Evolutionary conservation across 1,140 invertebrate genomes (phyloP), one percentile per base, ranked within the genome.

Genomic region (Macrobrachium nipponense): DNA sequence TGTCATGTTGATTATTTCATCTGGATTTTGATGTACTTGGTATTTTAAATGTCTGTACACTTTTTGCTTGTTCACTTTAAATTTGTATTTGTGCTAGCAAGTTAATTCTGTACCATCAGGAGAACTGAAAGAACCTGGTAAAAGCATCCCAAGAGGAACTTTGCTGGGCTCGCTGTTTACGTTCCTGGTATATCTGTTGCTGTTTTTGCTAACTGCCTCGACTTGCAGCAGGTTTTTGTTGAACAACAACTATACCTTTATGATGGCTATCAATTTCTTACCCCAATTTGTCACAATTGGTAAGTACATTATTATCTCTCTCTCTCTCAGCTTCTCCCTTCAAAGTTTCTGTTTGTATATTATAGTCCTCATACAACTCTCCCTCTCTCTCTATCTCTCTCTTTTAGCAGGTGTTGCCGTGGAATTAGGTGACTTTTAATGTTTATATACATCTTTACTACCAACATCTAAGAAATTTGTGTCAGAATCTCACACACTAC

Each of bases 71-170:
- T 51, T 12, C 14, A 68, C 18, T 68, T 17, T 68, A 68, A 18
- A 27, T n/a, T 23, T 5, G 66, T 23, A 51, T 51, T 10, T 2
- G 51, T 51, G 8, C 12, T 12, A 51, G 27, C 27, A 36, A 36
- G 27, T 51, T 51, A 51, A 12, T 51, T 51, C 51, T 51, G 51
- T 6, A 51, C 51, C 12, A 43, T 59, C 88, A 88, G 89, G 89
- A 36, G 89, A 90, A n/a, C 91, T 99, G 15, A 98, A 96, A 91
- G 96, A 96, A 91, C 98, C 98, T 7, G 95, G 95, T 11, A 94
- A 94, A 89, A 97, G 96, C 78, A 99, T 99, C 90, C 99, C 99
- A 0, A 92, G 93, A 75, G 99, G 99, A 64, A 99, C 99, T 2
- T 91, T 99, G 27, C 95, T 96, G 6, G 98, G 98, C 17, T 94